phyloP scores from a whole-genome alignment of 2,888 invertebrate genomes.

The Epinotia demarniana region DNA sequence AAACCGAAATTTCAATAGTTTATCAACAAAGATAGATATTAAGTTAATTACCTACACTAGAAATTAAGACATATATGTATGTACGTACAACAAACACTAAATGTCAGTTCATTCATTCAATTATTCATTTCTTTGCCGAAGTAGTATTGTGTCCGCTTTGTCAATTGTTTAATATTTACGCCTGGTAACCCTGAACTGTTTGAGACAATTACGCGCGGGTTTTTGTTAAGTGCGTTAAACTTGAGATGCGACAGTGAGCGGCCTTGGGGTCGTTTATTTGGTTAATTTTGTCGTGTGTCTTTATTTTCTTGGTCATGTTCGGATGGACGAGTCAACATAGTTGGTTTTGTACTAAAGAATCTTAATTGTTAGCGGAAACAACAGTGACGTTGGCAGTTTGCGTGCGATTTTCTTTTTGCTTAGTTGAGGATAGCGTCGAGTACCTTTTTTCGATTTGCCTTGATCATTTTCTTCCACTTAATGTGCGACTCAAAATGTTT shows the following conservation, averaged over 20 bases:
- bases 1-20: too few species aligned
- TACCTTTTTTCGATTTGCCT: background rate
- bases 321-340: conserved; percentile 4
- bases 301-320: conserved; percentile 16
- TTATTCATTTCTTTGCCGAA: background rate
- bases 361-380: conserved; percentile 9
- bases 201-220: conserved; percentile 67
- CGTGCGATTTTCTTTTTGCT: background rate
- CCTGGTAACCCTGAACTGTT: conserved; percentile 58
- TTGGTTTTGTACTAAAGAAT: background rate
- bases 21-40: too few species aligned
- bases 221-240: conserved; percentile 37
- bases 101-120: background rate
- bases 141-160: background rate
- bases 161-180: conserved; percentile 2
- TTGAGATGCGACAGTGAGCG: conserved; percentile 26
- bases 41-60: too few species aligned
- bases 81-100: too few species aligned
- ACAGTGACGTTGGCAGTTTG: background rate
- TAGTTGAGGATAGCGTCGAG: background rate
- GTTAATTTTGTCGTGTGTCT: conserved; percentile 29
- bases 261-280: conserved; percentile 31
- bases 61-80: too few species aligned
- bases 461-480: too few species aligned
- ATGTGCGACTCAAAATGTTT: too few species aligned